A percentile compares a stretch with the other conserved stretches of the same genome.
These are phyloP conservation scores for Danio rerio DNA, from an alignment of 2,113 vertebrate genomes.

Conservation along the genomic window GRCz12tu NC_133200.1:32055001-32055500, in stretches of 20 bases:
- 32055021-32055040: constrained; percentile 94
- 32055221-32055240: constrained; percentile 35
- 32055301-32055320: constrained; percentile 72
- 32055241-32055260: constrained; percentile 66
- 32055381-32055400: constrained; percentile 82
- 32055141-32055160: constrained; percentile 96
- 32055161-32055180: constrained; percentile 60
- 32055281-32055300: constrained; percentile 72
- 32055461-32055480: constrained; percentile 37
- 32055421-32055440: constrained; percentile 91
- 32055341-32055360: constrained; percentile 82
- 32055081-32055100: constrained; percentile 77
- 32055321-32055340: constrained; percentile 48
- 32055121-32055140: constrained; percentile 87
- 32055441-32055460: constrained; percentile 21
- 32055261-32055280: constrained; percentile 54
- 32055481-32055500: constrained; percentile 37
- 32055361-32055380: constrained; percentile 85
- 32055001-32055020: constrained; percentile 97
- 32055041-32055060: constrained; percentile 93
- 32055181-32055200: constrained; percentile 11
- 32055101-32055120: constrained; percentile 87
- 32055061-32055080: constrained; percentile 93
- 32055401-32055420: constrained; percentile 96
- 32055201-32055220: constrained; percentile 7